A percentile compares a stretch with the other conserved stretches of the same genome.
Conservation (phyloP, 1,140 invertebrate genomes). For the Papilio dardanus region DNA sequence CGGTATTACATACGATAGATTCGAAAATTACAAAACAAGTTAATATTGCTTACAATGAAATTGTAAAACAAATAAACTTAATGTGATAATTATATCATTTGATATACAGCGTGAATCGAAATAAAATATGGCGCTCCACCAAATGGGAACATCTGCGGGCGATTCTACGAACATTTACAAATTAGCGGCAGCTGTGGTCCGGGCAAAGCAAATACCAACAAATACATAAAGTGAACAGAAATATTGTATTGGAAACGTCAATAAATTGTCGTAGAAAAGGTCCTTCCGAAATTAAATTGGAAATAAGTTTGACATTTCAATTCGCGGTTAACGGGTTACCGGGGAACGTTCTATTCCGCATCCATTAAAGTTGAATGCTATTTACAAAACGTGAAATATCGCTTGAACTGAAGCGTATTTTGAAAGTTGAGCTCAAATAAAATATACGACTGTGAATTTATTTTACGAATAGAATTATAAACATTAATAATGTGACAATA, state of each 20-base stretch:
- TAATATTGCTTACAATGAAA: neutral
- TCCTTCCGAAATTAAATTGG: constrained; percentile 35
- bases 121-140: constrained; percentile 51
- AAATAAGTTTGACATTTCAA: constrained; percentile 43
- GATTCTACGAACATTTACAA: constrained; percentile 50
- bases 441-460: neutral
- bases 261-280: constrained; percentile 38
- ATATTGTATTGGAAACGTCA: constrained; percentile 37
- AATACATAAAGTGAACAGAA: constrained; percentile 32
- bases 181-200: constrained; percentile 44
- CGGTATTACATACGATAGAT: no score
- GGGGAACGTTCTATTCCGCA: constrained; percentile 28
- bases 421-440: neutral
- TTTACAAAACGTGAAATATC: constrained; percentile 10
- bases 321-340: constrained; percentile 38
- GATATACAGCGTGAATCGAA: constrained; percentile 43
- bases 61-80: neutral
- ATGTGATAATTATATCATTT: neutral
- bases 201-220: constrained; percentile 40
- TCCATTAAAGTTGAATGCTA: constrained; percentile 32
- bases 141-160: constrained; percentile 44
- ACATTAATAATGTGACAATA: neutral
- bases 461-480: neutral
- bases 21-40: neutral
- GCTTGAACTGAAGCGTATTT: constrained; percentile 6